Percentiles rank a stretch among this genome's conserved stretches.
Conservation (phyloP, 2,797 vertebrate genomes). For the Pampus argenteus region DNA sequence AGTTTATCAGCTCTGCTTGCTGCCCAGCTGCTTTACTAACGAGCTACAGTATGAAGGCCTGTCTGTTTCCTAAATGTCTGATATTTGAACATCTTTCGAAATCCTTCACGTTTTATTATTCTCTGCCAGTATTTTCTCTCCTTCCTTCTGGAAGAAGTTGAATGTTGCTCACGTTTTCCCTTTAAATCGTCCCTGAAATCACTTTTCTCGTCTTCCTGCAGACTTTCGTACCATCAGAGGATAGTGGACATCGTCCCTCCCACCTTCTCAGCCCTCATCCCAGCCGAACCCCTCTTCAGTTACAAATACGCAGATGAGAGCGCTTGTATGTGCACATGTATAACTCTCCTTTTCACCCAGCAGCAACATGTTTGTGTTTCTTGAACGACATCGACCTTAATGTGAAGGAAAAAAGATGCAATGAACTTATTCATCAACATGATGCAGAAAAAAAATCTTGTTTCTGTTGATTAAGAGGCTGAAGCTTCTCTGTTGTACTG, state of each 20-base stretch:
- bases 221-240: conserved; percentile 96
- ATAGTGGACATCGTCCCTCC: conserved; percentile 96
- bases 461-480: no score
- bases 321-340: conserved; percentile 88
- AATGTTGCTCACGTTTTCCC: not conserved
- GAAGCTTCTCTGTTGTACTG: no score
- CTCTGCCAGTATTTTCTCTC: not conserved
- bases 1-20: no score
- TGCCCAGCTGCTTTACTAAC: no score
- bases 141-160: not conserved
- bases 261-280: conserved; percentile 93
- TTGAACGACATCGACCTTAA: no score
- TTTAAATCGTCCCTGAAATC: not conserved
- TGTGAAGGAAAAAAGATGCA: no score
- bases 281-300: conserved; percentile 90
- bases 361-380: no score
- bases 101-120: not conserved
- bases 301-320: conserved; percentile 94
- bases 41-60: no score
- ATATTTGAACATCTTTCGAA: no score
- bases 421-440: no score
- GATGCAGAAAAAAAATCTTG: no score
- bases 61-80: not conserved
- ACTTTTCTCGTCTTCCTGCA: conserved; percentile 61
- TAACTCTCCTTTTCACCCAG: not conserved